Evolutionary conservation across 2,888 invertebrate species (phyloP).

Genomic region (Lamellibrachia columna): DNA sequence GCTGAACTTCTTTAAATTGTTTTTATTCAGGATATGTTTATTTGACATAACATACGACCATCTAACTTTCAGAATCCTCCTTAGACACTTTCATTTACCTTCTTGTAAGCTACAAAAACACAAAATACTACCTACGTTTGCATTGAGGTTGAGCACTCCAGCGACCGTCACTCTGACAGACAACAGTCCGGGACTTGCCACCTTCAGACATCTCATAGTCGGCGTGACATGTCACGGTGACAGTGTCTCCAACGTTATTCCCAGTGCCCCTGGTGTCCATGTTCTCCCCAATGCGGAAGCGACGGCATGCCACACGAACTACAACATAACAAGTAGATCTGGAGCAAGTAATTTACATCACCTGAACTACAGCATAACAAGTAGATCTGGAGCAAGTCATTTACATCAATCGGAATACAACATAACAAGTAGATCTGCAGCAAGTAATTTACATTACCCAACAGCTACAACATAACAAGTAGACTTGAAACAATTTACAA

Average conservation of each 20-base stretch:
- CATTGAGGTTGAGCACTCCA: neutral
- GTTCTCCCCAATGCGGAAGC: neutral
- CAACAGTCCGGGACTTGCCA: neutral
- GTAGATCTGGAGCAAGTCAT: neutral
- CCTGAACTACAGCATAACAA: neutral
- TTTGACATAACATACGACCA: too few relatives aligned
- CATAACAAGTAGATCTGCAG: neutral
- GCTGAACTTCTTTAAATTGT: too few relatives aligned
- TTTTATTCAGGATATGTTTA: too few relatives aligned
- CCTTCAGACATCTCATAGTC: constrained; percentile 10
- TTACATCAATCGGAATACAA: neutral
- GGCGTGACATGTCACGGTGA: neutral
- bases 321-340: neutral
- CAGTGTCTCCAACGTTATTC: neutral
- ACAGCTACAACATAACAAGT: neutral
- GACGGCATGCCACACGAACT: neutral
- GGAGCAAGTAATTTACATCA: neutral
- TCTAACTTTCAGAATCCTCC: too few relatives aligned
- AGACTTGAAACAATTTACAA: neutral
- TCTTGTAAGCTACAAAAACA: neutral
- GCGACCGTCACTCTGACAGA: neutral
- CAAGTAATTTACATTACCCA: too few relatives aligned
- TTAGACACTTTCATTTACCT: too few relatives aligned
- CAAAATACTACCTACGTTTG: neutral
- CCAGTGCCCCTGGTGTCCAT: neutral